Percentiles rank a stretch among this genome's conserved stretches.
phyloP scores from a whole-genome alignment of 2,797 vertebrate species.

The Chiloscyllium punctatum region DNA sequence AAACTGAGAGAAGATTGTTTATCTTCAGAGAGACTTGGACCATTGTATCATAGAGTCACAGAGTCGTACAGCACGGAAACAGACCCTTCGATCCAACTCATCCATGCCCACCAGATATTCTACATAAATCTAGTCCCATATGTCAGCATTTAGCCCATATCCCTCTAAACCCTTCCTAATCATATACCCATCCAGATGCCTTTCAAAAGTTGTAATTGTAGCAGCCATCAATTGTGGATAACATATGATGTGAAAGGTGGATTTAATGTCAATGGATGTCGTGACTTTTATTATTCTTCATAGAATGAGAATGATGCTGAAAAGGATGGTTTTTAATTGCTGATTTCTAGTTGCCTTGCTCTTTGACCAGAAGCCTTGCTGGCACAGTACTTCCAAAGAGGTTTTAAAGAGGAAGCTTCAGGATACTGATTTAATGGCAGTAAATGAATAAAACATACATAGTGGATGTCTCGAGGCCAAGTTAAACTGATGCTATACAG shows the following conservation, averaged over 20 bases:
- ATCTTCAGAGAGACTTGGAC: background rate
- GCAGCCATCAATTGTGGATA: too few species aligned
- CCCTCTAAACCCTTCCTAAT: too few species aligned
- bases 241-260: background rate
- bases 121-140: too few species aligned
- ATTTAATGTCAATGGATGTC: background rate
- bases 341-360: background rate
- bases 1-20: background rate
- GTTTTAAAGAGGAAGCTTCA: background rate
- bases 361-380: background rate
- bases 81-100: too few species aligned
- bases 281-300: background rate
- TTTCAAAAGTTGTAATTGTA: too few species aligned
- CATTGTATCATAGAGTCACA: background rate
- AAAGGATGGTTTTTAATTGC: background rate
- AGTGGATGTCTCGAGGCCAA: background rate
- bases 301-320: background rate
- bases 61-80: too few species aligned
- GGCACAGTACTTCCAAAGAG: background rate
- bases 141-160: too few species aligned
- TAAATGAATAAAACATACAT: background rate
- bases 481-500: background rate
- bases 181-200: too few species aligned
- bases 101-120: too few species aligned
- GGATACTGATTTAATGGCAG: background rate